phyloP scores from a whole-genome alignment of 2,888 invertebrate genomes.

The Philonicus albiceps region DNA sequence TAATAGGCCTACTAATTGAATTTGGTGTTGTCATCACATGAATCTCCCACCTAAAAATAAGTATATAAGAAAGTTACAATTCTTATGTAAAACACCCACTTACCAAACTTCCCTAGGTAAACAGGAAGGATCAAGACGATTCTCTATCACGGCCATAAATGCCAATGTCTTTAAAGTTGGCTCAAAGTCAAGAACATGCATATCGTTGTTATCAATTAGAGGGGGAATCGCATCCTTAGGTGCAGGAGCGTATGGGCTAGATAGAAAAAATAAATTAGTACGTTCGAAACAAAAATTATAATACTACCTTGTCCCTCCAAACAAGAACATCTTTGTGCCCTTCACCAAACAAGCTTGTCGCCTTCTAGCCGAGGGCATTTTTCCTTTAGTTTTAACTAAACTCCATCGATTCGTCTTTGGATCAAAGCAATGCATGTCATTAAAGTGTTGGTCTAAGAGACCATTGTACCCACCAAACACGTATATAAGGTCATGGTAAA shows the following conservation, averaged over 20 bases:
- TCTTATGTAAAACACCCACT: neutral
- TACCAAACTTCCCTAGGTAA: conserved; percentile 74
- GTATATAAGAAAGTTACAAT: conserved; percentile 42
- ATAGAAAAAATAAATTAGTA: neutral
- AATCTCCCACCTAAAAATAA: conserved; percentile 70
- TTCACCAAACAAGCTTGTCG: conserved; percentile 83
- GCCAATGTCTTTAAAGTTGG: conserved; percentile 78
- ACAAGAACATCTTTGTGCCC: conserved; percentile 78
- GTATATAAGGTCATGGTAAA: conserved; percentile 78
- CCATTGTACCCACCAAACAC: conserved; percentile 93
- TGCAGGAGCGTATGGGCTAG: conserved; percentile 37
- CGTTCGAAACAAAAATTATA: neutral
- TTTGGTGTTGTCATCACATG: conserved; percentile 76
- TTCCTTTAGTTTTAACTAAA: conserved; percentile 68
- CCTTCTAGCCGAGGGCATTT: conserved; percentile 71
- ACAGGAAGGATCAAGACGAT: conserved; percentile 70
- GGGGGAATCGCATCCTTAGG: conserved; percentile 22
- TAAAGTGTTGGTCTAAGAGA: conserved; percentile 77
- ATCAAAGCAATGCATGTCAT: conserved; percentile 81
- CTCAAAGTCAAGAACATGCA: conserved; percentile 81
- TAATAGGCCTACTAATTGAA: conserved; percentile 68
- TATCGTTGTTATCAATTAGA: conserved; percentile 82
- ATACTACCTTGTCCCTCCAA: conserved; percentile 86
- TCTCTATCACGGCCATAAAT: conserved; percentile 71
- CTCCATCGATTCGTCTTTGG: conserved; percentile 71